Conservation (phyloP, 37 sponge, comb jelly and placozoan species). For the Theonella swinhoei region DNA sequence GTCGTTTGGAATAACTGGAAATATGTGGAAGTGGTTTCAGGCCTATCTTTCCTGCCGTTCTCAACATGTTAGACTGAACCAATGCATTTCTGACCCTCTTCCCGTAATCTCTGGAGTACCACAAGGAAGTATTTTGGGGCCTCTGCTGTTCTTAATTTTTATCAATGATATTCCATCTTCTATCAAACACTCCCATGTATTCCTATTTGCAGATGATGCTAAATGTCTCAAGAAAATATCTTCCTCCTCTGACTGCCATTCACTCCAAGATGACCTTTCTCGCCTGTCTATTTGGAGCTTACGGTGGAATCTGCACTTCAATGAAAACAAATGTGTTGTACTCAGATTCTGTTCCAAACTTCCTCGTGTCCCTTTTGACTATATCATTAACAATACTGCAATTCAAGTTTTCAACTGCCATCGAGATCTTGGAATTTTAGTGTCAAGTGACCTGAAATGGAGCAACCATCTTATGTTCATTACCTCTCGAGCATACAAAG, state of each 20-base stretch:
- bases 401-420: too few relatives aligned
- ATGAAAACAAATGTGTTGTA: neutral
- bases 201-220: slow-evolving; percentile 25
- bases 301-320: neutral
- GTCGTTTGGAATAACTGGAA: slow-evolving; percentile 34
- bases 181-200: neutral
- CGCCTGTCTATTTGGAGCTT: neutral
- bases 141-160: slow-evolving; percentile 12
- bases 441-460: too few relatives aligned
- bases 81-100: neutral
- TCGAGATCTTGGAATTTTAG: too few relatives aligned
- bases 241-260: neutral
- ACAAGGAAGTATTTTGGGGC: slow-evolving; percentile 39
- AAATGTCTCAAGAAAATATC: neutral
- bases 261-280: neutral
- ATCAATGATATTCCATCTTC: slow-evolving; percentile 15
- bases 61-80: neutral
- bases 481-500: too few relatives aligned
- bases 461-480: too few relatives aligned
- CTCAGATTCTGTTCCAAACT: neutral
- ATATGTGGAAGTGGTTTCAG: slow-evolving; percentile 14
- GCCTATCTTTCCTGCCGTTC: neutral
- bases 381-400: neutral
- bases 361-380: neutral
- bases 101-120: slow-evolving; percentile 43